Percentiles rank a stretch among this genome's conserved stretches.
Evolutionary conservation across 2,797 vertebrate genomes (phyloP).

Genomic region (Botia almorhae): DNA sequence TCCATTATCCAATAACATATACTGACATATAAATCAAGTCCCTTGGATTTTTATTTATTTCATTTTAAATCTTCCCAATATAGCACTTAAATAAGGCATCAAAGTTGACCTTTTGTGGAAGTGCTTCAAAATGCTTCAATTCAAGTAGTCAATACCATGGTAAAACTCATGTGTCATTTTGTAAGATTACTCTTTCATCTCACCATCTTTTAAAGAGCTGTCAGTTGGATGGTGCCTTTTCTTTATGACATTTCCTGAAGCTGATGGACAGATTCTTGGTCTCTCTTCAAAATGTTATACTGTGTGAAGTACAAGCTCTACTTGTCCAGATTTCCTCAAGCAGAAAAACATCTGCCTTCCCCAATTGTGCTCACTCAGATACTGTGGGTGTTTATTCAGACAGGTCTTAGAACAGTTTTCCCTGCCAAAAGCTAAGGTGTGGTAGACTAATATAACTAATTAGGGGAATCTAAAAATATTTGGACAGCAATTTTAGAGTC

Average conservation of each 20-base stretch:
- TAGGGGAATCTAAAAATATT: not conserved
- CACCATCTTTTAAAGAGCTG: conserved; percentile 1
- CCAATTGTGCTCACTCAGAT: not conserved
- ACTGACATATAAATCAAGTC: not conserved
- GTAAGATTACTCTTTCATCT: conserved; percentile 21
- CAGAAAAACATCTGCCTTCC: not conserved
- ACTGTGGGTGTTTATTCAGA: conserved; percentile 12
- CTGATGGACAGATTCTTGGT: conserved; percentile 28
- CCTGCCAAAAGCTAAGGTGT: conserved; percentile 1
- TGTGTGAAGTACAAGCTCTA: conserved; percentile 29
- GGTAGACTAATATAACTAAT: not conserved
- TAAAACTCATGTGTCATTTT: conserved; percentile 18
- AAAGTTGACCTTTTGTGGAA: conserved; percentile 12
- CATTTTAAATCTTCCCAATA: not conserved
- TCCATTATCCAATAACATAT: not conserved
- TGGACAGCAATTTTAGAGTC: not conserved
- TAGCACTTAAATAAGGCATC: not conserved
- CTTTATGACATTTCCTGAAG: conserved; percentile 56
- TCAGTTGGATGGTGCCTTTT: conserved; percentile 7
- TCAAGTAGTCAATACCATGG: not conserved
- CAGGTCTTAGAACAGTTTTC: not conserved
- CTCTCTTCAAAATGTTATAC: conserved; percentile 11
- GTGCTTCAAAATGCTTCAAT: conserved; percentile 13
- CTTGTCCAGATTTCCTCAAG: conserved; percentile 20
- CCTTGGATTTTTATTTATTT: not conserved